Evolutionary conservation across 2,113 vertebrate species (phyloP), one percentile per base, ranked within the genome.

Genomic region (Odontophorus gujanensis): DNA sequence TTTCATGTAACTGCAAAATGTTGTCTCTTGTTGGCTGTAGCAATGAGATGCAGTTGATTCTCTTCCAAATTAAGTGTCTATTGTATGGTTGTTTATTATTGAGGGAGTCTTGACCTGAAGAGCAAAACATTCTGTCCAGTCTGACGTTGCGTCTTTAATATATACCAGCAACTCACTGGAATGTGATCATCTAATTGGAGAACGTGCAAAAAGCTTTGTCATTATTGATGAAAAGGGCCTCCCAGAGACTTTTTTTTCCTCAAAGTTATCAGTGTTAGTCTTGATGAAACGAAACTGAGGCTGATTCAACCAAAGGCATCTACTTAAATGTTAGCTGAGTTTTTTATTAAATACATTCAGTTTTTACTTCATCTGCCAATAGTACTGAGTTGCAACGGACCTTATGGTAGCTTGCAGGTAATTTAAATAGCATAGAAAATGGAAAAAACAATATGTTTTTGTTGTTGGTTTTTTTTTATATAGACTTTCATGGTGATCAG

Each of bases 401-500:
- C 13, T 74, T 81, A 47, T 20, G 4, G n/a, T 69, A 45, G 7
- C 30, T 74, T 77, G 45, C 45, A 81, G 38, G 10, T 47, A 77
- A 42, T 59, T 87, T 77, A 59, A 25, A 66, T 8, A 48, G 8
- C 21, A 38, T 38, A 38, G 38, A 19, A 34, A 83, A n/a, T n/a
- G n/a, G n/a, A n/a, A n/a, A n/a, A n/a, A n/a, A n/a, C n/a, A n/a
- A n/a, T n/a, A n/a, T n/a, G n/a, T n/a, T n/a, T n/a, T n/a, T n/a
- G n/a, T n/a, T n/a, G 24, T 82, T 13, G 19, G 34, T 83, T 95
- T 91, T 68, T 40, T 63, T 51, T 61, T 13, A 78, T 81, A 73
- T 98, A 99, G 99, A 99, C 98, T 51, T 99, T 99, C 97, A 98
- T 99, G 98, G 99, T 99, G 89, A 68, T 99, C 96, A 99, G 99